A percentile compares a stretch with the other conserved stretches of the same genome.
phyloP scores from a whole-genome alignment of 2,888 invertebrate species.

The Cantharis lateralis region DNA sequence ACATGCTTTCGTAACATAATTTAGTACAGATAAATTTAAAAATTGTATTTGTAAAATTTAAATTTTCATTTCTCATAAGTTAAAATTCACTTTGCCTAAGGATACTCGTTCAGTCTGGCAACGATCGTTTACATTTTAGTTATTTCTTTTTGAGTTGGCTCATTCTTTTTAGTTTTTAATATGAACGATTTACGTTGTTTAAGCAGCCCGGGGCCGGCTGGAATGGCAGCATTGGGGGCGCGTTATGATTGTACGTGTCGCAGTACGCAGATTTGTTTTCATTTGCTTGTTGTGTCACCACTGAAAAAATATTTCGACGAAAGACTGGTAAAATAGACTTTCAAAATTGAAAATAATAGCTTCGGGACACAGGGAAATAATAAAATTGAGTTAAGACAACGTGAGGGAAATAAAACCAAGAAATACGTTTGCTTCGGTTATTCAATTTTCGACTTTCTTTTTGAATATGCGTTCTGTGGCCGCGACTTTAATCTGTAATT shows the following conservation, averaged over 20 bases:
- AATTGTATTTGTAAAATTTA: neutral
- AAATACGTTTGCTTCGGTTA: constrained; percentile 38
- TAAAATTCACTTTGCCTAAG: constrained; percentile 17
- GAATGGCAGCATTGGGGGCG: constrained; percentile 25
- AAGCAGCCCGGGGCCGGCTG: constrained; percentile 25
- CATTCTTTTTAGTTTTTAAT: constrained; percentile 27
- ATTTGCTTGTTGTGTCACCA: constrained; percentile 35
- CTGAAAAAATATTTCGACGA: constrained; percentile 34
- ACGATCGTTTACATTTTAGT: constrained; percentile 18
- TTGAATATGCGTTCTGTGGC: constrained; percentile 9
- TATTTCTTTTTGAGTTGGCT: constrained; percentile 23
- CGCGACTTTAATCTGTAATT: constrained; percentile 10
- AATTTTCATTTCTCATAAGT: constrained; percentile 8
- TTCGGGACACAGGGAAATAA: constrained; percentile 42
- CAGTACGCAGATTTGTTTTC: constrained; percentile 40
- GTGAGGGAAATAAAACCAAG: constrained; percentile 42
- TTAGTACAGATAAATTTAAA: constrained; percentile 14
- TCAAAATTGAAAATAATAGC: constrained; percentile 51
- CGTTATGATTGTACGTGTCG: constrained; percentile 29
- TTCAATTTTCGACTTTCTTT: constrained; percentile 28
- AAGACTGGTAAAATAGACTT: constrained; percentile 43
- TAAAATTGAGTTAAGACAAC: constrained; percentile 49
- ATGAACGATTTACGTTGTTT: constrained; percentile 27
- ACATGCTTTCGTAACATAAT: constrained; percentile 11
- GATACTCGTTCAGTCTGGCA: constrained; percentile 6